Conservation (phyloP, 2,797 vertebrate species). For the Coluber constrictor region DNA sequence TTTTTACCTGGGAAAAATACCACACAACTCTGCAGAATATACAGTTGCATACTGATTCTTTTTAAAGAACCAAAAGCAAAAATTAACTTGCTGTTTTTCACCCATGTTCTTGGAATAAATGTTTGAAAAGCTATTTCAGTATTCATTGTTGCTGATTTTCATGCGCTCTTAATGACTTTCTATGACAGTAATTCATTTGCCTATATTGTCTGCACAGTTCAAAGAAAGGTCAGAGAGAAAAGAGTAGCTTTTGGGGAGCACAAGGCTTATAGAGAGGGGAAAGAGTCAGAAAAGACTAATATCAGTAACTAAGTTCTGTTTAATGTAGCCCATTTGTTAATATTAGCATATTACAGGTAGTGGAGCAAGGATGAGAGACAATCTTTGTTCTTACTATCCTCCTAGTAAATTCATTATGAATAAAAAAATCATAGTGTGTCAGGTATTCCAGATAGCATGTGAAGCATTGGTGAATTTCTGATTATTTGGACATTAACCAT, state of each 20-base stretch:
- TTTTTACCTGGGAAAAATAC: neutral
- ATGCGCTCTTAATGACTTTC: neutral
- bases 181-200: neutral
- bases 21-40: neutral
- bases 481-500: neutral
- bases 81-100: neutral
- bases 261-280: neutral
- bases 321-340: neutral
- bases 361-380: neutral
- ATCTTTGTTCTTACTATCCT: neutral
- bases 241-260: neutral
- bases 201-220: neutral
- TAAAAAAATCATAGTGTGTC: neutral
- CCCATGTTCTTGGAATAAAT: neutral
- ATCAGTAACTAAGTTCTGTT: neutral
- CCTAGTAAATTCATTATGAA: neutral
- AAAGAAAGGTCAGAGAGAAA: neutral
- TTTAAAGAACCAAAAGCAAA: neutral
- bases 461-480: neutral
- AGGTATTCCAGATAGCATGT: neutral
- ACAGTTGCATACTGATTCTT: neutral
- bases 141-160: neutral
- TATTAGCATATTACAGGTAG: neutral
- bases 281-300: neutral
- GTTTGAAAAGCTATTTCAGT: neutral